Evolutionary conservation across 2,797 vertebrate genomes (phyloP).

Genomic region (Champsocephalus gunnari): DNA sequence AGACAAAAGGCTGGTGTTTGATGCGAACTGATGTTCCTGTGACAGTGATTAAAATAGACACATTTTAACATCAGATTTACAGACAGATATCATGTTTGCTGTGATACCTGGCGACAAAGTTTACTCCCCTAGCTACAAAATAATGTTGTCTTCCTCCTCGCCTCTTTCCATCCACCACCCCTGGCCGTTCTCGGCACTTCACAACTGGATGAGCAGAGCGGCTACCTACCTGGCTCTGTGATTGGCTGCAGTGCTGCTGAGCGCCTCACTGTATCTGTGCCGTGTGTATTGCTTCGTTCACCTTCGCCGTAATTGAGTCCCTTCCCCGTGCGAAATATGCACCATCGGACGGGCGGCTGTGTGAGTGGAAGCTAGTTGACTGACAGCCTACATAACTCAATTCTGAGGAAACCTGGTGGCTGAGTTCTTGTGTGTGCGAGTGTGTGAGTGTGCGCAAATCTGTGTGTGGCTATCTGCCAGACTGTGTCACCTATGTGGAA

Average conservation of each 20-base stretch:
- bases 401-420: slow-evolving; percentile 59
- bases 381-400: slow-evolving; percentile 79
- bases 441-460: slow-evolving; percentile 5
- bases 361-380: slow-evolving; percentile 58
- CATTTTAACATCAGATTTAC: not conserved
- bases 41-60: too few species aligned
- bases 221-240: slow-evolving; percentile 71
- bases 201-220: slow-evolving; percentile 70
- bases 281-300: slow-evolving; percentile 80
- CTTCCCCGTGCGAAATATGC: slow-evolving; percentile 76
- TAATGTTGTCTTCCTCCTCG: not conserved
- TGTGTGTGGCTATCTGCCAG: slow-evolving; percentile 34
- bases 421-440: slow-evolving; percentile 33
- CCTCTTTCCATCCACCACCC: slow-evolving; percentile 46
- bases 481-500: slow-evolving; percentile 23
- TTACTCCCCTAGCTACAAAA: not conserved
- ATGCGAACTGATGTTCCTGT: not conserved
- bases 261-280: slow-evolving; percentile 70
- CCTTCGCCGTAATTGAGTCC: slow-evolving; percentile 81
- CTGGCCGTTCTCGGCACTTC: slow-evolving; percentile 67
- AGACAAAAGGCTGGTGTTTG: not conserved
- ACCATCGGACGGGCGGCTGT: slow-evolving; percentile 60
- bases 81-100: not conserved
- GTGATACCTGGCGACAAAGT: slow-evolving; percentile 8
- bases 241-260: slow-evolving; percentile 77